Evolutionary conservation across 1,140 invertebrate genomes (phyloP), one percentile per base, ranked within the genome.

Genomic region (Pseudomyrmex sp.): DNA sequence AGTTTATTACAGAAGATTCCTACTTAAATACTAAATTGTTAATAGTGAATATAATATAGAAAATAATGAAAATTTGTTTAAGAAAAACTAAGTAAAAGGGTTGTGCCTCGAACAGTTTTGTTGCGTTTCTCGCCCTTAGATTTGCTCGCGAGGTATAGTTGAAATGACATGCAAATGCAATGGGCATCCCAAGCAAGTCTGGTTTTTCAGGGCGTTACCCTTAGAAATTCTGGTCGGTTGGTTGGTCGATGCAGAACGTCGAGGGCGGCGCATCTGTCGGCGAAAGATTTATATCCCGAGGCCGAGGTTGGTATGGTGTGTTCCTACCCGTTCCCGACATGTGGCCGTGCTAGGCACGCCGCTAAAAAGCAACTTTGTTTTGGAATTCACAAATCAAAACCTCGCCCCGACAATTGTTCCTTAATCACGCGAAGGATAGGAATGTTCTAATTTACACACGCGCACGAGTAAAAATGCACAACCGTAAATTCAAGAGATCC

Each of bases 191-290:
- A 89, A 88, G 79, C 74, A 66, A 90, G 89, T 79, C 89, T 89
- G 85, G 69, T 85, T 89, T 89, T 88, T 85, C 88, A 93, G 91
- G 92, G 92, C 92, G 92, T 92, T 87, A 90, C 92, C 89, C 89
- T 89, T 52, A 72, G 87, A 90, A 90, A 90, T 90, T 92, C 90
- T 89, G 86, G 85, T 90, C 82, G 86, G 87, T 90, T 91, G 92
- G 92, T 93, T 93, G 92, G 92, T 92, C 85, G 90, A 90, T 84
- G 88, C 85, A 83, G 83, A 88, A 83, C 85, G 82, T 88, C 74
- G 91, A 92, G 91, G 92, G 92, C 92, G 92, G 92, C 88, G 92
- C 92, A 90, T 92, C 91, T 91, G 92, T 93, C 92, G 83, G 87
- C 91, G 75, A 72, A 90, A 93, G 92, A 93, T 93, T 93, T 93